Conservation (phyloP, 2,797 vertebrate species). For the Podargus strigoides region DNA sequence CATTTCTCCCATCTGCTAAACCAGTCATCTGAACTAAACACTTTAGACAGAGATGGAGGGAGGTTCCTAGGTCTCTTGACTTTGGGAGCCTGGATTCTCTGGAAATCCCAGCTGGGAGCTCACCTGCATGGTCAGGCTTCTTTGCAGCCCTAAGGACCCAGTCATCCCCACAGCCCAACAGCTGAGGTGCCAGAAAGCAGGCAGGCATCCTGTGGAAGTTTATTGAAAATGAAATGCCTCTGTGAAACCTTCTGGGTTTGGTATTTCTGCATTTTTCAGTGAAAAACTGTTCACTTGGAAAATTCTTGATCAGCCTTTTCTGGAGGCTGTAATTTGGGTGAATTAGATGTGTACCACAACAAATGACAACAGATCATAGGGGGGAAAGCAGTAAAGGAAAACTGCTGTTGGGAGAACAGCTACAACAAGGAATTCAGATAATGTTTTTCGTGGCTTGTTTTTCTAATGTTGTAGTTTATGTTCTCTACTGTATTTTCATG, state of each 20-base stretch:
- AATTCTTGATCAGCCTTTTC: background rate
- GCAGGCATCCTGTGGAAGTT: background rate
- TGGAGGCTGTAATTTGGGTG: background rate
- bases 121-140: background rate
- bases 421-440: background rate
- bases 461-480: background rate
- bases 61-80: background rate
- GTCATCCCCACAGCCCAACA: accelerated
- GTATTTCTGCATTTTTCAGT: background rate
- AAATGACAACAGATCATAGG: background rate
- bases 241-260: background rate
- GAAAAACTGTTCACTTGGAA: background rate
- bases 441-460: background rate
- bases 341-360: background rate
- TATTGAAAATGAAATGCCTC: background rate
- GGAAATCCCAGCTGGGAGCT: background rate
- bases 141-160: background rate
- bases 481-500: background rate
- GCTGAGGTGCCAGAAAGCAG: background rate
- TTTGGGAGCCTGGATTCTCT: background rate
- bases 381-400: background rate
- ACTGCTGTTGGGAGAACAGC: background rate
- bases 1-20: background rate
- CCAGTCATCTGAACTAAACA: background rate
- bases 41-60: background rate